Base-by-base conservation (phyloP, 2,888 invertebrate species). In the Adela reaumurella region DNA sequence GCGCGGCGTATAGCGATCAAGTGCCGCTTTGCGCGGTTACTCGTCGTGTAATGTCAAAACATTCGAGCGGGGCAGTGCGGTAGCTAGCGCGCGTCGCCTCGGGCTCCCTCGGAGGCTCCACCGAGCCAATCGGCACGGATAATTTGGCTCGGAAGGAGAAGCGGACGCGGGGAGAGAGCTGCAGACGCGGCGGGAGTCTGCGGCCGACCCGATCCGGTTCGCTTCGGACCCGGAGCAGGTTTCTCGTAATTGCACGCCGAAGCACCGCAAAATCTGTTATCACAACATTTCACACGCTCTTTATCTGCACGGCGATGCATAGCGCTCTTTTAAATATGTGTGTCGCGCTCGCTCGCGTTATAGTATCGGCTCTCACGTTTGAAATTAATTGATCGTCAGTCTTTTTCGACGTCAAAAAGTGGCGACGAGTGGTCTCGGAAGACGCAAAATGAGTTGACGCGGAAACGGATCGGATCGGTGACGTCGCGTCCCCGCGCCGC, bases 211-310 rank as follows among this genome's bases (percentile, higher is more conserved):
- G 35, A 14, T 35, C 35, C 11, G 11, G 35, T 35, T 35, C 24
- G 24, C 24, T 24, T 8, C 24, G 24, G 35, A 35, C 11, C 24
- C 24, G 24, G 35, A 35, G 35, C 35, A 8, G 35, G 35, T 35
- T 35, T 35, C 35, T 35, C 35, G 35, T 35, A 35, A 35, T 35
- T 35, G 35, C 35, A 24, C 24, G 8, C 24, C 19, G 45, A 16
- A 41, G 28, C 24, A 42, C 24, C 43, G 35, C 47, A 47, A 61
- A 69, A 67, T 68, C 65, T 68, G 63, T 65, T 70, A 69, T 66
- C 67, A 62, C 62, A 60, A 60, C 60, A 58, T 65, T 73, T 72
- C 71, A 70, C 74, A 72, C 71, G 71, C 62, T 67, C 61, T 59
- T 62, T 62, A 66, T 41, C 41, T 35, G 24, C 35, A 14, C 35